Evolutionary conservation across 2,797 vertebrate genomes (phyloP).

Genomic region (Stomatorhinus walkeri): DNA sequence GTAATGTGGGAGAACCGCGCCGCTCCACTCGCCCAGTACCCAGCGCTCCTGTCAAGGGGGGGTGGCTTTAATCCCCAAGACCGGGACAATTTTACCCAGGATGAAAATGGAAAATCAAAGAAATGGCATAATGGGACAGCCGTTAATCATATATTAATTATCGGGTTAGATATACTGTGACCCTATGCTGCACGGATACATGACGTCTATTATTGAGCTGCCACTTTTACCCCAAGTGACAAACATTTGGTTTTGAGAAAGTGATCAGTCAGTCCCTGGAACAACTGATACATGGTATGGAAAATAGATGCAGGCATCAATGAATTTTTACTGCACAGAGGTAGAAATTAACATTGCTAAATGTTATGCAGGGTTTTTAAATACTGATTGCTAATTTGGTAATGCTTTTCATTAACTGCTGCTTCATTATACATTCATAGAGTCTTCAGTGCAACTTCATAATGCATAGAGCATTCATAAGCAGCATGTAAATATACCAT

Average conservation of each 20-base stretch:
- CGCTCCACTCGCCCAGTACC: background rate
- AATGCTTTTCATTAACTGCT: background rate
- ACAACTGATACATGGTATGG: background rate
- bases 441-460: background rate
- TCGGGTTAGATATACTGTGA: background rate
- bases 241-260: background rate
- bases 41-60: background rate
- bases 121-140: background rate
- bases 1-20: background rate
- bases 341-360: background rate
- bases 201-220: background rate
- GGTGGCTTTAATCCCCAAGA: background rate
- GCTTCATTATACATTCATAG: background rate
- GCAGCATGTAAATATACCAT: background rate
- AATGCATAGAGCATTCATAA: background rate
- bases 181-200: background rate
- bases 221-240: background rate
- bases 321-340: background rate
- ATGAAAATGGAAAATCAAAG: conserved; percentile 1
- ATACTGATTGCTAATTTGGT: background rate
- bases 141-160: background rate
- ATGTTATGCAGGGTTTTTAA: background rate
- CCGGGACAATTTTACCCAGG: background rate
- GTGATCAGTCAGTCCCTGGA: background rate
- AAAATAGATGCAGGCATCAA: background rate